These are phyloP conservation scores for Drosophila emarginata DNA, from an alignment of 2,888 invertebrate genomes.

Conservation along the genomic window DNA sequence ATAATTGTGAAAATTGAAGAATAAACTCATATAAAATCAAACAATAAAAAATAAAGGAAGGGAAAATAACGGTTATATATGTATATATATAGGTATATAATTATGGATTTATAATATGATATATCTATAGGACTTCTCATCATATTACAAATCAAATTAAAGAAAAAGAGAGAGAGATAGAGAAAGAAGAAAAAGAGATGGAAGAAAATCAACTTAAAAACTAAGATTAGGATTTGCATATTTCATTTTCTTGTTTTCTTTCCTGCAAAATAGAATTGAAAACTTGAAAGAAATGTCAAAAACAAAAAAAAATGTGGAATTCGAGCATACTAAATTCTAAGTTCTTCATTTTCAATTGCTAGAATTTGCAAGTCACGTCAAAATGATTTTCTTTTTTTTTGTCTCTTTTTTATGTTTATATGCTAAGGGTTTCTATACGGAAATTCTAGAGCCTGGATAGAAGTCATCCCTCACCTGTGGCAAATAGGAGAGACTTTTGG, in stretches of 20 bases:
- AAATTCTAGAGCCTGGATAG: constrained; percentile 82
- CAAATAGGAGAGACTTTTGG: constrained; percentile 94
- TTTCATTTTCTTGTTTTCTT: constrained; percentile 35
- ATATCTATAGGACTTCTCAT: not conserved
- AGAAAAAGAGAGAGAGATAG: constrained; percentile 15
- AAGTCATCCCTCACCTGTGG: constrained; percentile 89
- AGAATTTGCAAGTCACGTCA: constrained; percentile 15
- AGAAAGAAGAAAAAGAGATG: constrained; percentile 9
- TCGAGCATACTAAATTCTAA: constrained; percentile 36
- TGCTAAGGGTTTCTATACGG: constrained; percentile 70
- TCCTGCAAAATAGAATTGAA: constrained; percentile 67
- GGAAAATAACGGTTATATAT: not conserved
- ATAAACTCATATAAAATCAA: not conserved
- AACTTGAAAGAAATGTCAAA: constrained; percentile 53
- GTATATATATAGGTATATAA: not conserved
- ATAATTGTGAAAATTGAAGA: not conserved
- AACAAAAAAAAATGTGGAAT: constrained; percentile 19
- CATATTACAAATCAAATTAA: constrained; percentile 20
- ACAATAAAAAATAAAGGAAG: not conserved
- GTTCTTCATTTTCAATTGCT: constrained; percentile 13
- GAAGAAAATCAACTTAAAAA: constrained; percentile 2
- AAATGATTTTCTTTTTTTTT: constrained; percentile 32
- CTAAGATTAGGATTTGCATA: constrained; percentile 26
- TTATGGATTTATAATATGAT: not conserved
- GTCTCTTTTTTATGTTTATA: constrained; percentile 15